A percentile compares a stretch with the other conserved stretches of the same genome.
phyloP scores from a whole-genome alignment of 2,797 vertebrate species.

The Philypnodon macrostomus region DNA sequence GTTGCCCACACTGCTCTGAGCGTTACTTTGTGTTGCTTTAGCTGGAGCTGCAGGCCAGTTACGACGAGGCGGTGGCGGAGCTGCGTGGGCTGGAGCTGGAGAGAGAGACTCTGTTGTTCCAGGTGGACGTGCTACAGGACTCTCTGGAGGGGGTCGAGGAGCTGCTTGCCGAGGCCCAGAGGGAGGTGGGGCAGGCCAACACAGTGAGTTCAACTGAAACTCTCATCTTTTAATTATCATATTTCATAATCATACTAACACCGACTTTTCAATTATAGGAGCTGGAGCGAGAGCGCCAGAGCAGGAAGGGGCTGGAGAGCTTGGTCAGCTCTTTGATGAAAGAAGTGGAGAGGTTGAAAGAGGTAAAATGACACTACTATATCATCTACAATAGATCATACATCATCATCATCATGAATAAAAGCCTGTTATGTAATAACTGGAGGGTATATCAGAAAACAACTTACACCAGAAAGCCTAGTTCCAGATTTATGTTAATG shows the following conservation, averaged over 20 bases:
- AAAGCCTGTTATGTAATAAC: constrained; percentile 33
- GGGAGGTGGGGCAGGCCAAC: constrained; percentile 67
- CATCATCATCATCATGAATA: constrained; percentile 6
- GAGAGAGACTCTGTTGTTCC: constrained; percentile 75
- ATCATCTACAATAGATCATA: constrained; percentile 4
- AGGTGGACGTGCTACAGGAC: constrained; percentile 80
- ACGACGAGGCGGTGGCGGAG: constrained; percentile 76
- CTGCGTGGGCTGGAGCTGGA: constrained; percentile 75
- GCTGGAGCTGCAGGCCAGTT: constrained; percentile 76
- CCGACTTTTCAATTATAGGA: constrained; percentile 64
- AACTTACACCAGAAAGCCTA: no score
- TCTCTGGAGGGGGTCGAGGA: constrained; percentile 78
- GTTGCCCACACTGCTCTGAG: constrained; percentile 49
- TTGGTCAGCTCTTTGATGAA: constrained; percentile 61
- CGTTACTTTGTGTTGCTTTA: constrained; percentile 46
- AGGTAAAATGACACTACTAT: constrained; percentile 58
- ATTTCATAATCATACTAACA: constrained; percentile 6
- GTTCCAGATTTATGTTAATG: no score
- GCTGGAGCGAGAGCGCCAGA: constrained; percentile 66
- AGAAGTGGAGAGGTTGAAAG: constrained; percentile 74
- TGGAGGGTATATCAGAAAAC: no score
- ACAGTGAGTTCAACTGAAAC: constrained; percentile 47
- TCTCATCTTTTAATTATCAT: background rate
- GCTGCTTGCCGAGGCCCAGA: constrained; percentile 75
- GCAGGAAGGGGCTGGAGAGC: constrained; percentile 70